Conservation (phyloP, 2,888 invertebrate species). For the Leucania comma region DNA sequence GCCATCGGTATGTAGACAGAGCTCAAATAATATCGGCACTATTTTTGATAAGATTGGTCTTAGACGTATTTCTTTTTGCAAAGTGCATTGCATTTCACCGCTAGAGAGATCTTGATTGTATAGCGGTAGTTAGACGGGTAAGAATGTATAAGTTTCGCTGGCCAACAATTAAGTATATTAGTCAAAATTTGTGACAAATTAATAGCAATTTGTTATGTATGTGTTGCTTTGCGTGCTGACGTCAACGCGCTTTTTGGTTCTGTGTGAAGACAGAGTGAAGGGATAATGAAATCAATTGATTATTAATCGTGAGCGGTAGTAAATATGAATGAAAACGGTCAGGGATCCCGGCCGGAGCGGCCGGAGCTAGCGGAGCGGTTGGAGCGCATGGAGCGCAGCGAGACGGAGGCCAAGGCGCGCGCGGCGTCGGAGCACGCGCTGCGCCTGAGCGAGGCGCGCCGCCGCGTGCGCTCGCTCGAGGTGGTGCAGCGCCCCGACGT, state of each 20-base stretch:
- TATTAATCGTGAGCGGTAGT: background rate
- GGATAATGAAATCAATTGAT: background rate
- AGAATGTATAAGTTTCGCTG: too few species aligned
- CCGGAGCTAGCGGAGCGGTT: conserved; percentile 3
- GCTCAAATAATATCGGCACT: background rate
- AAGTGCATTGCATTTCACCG: background rate
- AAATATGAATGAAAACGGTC: conserved; percentile 2
- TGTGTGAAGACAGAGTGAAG: background rate
- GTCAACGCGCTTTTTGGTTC: background rate
- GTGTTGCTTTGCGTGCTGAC: background rate
- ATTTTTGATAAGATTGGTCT: background rate
- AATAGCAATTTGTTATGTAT: background rate
- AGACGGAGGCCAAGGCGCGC: conserved; percentile 26
- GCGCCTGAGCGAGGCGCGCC: conserved; percentile 63
- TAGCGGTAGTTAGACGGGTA: too few species aligned
- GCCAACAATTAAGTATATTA: too few species aligned
- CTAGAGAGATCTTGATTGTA: too few species aligned
- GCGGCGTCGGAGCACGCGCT: conserved; percentile 74
- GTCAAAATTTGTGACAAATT: too few species aligned
- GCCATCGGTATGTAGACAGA: conserved; percentile 74
- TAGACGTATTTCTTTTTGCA: too few species aligned
- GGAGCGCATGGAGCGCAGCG: conserved; percentile 22
- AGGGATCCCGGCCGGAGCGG: conserved; percentile 69
- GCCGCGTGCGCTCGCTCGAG: conserved; percentile 74
- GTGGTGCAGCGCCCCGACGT: conserved; percentile 66